Percentiles rank a stretch among this genome's conserved stretches.
phyloP scores from a whole-genome alignment of 2,888 invertebrate species.

The Electrophaes corylata region DNA sequence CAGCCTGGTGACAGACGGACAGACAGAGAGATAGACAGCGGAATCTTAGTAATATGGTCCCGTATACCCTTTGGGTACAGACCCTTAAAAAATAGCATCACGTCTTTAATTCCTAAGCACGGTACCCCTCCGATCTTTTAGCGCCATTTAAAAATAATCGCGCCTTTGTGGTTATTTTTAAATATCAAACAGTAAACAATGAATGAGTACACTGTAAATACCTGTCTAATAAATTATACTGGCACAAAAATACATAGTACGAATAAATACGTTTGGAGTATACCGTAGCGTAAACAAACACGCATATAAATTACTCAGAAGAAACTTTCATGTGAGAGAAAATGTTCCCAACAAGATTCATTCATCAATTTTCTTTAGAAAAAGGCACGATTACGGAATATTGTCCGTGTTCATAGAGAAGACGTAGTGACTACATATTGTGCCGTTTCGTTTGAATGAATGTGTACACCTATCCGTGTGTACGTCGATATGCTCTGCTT shows the following conservation, averaged over 20 bases:
- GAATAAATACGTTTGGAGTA: neutral
- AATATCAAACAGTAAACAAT: slow-evolving; percentile 2
- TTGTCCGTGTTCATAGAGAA: neutral
- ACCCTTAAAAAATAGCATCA: too few species aligned
- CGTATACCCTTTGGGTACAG: too few species aligned
- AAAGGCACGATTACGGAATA: slow-evolving; percentile 6
- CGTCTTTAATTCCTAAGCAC: too few species aligned
- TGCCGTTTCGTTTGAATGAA: slow-evolving; percentile 16
- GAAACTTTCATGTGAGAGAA: slow-evolving; percentile 11
- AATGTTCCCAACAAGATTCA: slow-evolving; percentile 9
- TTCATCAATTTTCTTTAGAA: slow-evolving; percentile 14
- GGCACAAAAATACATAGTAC: slow-evolving; percentile 7
- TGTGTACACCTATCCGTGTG: slow-evolving; percentile 13
- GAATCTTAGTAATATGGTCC: too few species aligned
- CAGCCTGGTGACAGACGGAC: too few species aligned
- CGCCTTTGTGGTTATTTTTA: slow-evolving; percentile 9
- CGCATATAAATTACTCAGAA: slow-evolving; percentile 14
- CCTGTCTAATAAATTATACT: slow-evolving; percentile 8
- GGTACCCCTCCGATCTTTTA: too few species aligned
- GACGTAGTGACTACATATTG: neutral
- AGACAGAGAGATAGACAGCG: too few species aligned
- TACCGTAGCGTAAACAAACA: slow-evolving; percentile 15
- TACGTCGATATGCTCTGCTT: slow-evolving; percentile 26
- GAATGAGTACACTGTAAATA: neutral
- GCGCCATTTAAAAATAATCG: too few species aligned